A percentile compares a stretch with the other conserved stretches of the same genome.
Evolutionary conservation across 2,888 invertebrate genomes (phyloP).

Genomic region (Drosophila greeni): DNA sequence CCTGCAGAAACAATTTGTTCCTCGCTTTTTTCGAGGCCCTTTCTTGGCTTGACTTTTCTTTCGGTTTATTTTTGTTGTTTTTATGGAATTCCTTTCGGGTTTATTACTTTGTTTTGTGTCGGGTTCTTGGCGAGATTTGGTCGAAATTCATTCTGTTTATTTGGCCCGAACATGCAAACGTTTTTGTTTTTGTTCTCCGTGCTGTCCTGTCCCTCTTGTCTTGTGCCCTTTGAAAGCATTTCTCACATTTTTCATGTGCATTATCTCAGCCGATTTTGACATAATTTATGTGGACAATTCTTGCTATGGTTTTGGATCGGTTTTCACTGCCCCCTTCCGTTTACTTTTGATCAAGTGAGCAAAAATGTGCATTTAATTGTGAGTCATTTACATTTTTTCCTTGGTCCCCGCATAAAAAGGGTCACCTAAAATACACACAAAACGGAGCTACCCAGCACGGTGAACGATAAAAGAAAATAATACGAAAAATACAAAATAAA

Average conservation of each 20-base stretch:
- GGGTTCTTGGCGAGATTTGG: constrained; percentile 27
- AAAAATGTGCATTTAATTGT: constrained; percentile 48
- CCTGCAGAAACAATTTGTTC: constrained; percentile 47
- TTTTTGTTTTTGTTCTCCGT: constrained; percentile 27
- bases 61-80: constrained; percentile 54
- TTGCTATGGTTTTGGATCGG: constrained; percentile 10
- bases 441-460: constrained; percentile 31
- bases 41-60: constrained; percentile 39
- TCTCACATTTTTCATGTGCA: constrained; percentile 67
- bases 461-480: constrained; percentile 48
- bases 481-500: constrained; percentile 52
- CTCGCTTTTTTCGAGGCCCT: constrained; percentile 10
- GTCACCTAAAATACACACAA: constrained; percentile 25
- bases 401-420: constrained; percentile 6
- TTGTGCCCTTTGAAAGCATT: constrained; percentile 39
- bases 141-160: constrained; percentile 66
- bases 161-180: constrained; percentile 65
- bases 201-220: constrained; percentile 14
- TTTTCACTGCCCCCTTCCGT: neutral
- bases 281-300: constrained; percentile 54
- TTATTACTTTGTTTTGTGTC: constrained; percentile 56
- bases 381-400: constrained; percentile 45
- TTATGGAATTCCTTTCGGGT: constrained; percentile 68
- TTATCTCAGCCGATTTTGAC: constrained; percentile 56
- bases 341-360: constrained; percentile 31